Evolutionary conservation across 2,113 vertebrate species (phyloP), one percentile per base, ranked within the genome.

Genomic region (Leuciscus idus): DNA sequence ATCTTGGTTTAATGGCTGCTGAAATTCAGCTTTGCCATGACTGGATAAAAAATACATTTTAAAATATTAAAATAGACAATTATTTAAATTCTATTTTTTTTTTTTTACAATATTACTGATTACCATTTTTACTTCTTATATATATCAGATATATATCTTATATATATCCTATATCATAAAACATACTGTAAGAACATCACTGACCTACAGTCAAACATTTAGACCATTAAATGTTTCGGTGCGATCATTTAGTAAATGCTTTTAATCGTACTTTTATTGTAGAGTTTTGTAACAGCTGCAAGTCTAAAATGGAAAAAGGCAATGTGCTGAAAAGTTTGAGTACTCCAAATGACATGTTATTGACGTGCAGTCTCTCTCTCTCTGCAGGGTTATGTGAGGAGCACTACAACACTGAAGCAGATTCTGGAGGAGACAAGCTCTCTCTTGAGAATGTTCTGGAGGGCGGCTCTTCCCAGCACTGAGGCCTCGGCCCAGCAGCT

Each of bases 401-500:
- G 93, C 0, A 75, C 94, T 39, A 91, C 83, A 39, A 91, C 93
- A 68, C 93, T 99, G 91, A 91, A 90, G 2, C 86, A 87, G 43
- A 81, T 95, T 86, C 90, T 98, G 86, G 94, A 97, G 46, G 95
- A 97, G 89, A 95, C 95, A 0, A 36, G 89, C 0, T 91, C 96
- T 46, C 94, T 96, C 77, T 96, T 98, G 0, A 46, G 83, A 46
- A 93, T 92, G 91, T 97, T 98, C 93, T 98, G 97, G 96, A 94
- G 93, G 85, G 92, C 93, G 0, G 87, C 88, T 48, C 91, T 95
- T 72, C 96, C 96, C 0, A 43, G 13, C 15, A 0, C 80, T 7
- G 82, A 83, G 23, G 73, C 90, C 48, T 52, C 91, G 1, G n/a
- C 61, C 0, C 91, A 88, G 84, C 77, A 85, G 15, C 64, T 84